Conservation (phyloP, 2,113 vertebrate species). For the Cettia cetti region DNA sequence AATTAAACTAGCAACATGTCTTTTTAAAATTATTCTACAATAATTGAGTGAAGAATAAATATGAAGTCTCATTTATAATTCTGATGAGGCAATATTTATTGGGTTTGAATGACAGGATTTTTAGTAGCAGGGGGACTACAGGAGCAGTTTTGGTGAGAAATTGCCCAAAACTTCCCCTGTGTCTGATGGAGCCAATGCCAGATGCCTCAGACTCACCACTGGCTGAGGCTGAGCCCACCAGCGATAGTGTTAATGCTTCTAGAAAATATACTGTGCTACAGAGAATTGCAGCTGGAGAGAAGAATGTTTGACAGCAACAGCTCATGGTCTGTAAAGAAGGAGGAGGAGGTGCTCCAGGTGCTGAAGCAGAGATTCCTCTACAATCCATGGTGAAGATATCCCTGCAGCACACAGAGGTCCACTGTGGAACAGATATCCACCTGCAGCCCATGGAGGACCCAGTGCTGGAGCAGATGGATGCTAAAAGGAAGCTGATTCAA, state of each 20-base stretch:
- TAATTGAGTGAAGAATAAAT: background rate
- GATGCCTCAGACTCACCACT: background rate
- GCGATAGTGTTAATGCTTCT: rapidly evolving
- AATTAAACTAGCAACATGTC: background rate
- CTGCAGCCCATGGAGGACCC: background rate
- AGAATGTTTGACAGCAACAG: background rate
- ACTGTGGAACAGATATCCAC: background rate
- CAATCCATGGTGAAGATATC: background rate
- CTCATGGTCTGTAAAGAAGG: background rate
- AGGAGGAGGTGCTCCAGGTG: background rate
- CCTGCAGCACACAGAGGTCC: background rate
- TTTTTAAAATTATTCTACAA: background rate
- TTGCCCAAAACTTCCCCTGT: background rate
- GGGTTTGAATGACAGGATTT: background rate
- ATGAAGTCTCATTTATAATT: slow-evolving; percentile 31
- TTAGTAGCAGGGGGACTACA: rapidly evolving
- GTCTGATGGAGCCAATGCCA: background rate
- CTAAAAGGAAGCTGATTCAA: background rate
- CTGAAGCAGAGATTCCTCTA: background rate
- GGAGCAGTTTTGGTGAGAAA: background rate
- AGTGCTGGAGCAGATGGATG: background rate
- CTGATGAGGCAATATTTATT: background rate
- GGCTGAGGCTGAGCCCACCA: background rate
- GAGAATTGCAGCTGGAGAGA: background rate
- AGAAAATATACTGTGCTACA: background rate